phyloP scores from a whole-genome alignment of 1,140 invertebrate species.

The Aphis craccivora region DNA sequence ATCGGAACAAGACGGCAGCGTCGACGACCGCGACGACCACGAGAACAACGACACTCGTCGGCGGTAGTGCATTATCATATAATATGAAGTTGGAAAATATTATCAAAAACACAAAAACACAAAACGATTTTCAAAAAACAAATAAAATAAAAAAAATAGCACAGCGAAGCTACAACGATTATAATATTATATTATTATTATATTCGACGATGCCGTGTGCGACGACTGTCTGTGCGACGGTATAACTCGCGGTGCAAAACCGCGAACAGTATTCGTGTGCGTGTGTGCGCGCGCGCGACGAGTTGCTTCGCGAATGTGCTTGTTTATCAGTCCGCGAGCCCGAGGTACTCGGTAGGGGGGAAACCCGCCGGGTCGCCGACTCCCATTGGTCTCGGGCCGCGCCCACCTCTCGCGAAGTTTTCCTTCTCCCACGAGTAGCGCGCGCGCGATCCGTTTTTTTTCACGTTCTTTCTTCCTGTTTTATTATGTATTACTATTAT shows the following conservation, averaged over 20 bases:
- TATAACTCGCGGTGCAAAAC: background rate
- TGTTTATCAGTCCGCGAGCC: background rate
- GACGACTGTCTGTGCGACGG: background rate
- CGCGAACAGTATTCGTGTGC: background rate
- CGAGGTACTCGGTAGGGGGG: background rate
- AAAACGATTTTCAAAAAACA: background rate
- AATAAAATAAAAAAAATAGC: background rate
- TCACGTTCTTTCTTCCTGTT: background rate
- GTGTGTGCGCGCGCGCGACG: constrained; percentile 19
- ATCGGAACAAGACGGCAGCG: background rate
- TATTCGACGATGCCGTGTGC: background rate
- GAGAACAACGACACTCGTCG: background rate
- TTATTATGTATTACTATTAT: background rate
- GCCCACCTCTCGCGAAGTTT: background rate
- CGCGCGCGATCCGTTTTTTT: background rate
- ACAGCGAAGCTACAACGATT: background rate
- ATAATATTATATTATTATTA: background rate
- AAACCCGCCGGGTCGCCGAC: background rate
- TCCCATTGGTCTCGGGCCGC: background rate
- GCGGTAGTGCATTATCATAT: background rate
- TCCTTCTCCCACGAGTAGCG: background rate
- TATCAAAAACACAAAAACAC: background rate
- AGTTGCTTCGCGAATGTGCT: constrained; percentile 26
- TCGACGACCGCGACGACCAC: background rate
- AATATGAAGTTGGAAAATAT: too few species aligned